Evolutionary conservation across 2,797 vertebrate species (phyloP), one percentile per base, ranked within the genome.

Genomic region (Heliangelus exortis): DNA sequence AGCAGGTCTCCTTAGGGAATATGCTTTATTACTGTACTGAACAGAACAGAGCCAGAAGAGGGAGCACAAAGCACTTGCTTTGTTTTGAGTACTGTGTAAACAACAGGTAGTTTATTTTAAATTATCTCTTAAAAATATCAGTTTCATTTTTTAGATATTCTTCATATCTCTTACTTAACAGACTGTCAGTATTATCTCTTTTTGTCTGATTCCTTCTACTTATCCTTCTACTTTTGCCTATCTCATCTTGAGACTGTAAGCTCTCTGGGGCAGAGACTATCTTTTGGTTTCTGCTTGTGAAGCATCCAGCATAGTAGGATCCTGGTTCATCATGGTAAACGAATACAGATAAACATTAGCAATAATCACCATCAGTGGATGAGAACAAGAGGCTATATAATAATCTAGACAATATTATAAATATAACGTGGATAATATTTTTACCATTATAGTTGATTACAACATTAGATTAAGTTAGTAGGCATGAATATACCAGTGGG

Each of bases 61-160:
- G 92, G 92, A 96, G 89, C 94, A 95, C 91, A 93, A 88, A 92
- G 90, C 93, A 94, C 90, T 95, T 69, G 81, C 63, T 89, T 94
- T 88, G 92, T 88, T 93, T 90, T 66, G 51, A 84, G 66, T 66
- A 55, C 34, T 41, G 1, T 66, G 76, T 92, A 96, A 95, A 92
- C 75, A 96, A 91, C 34, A 87, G 76, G 84, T 90, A 91, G 58
- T 76, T 93, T 53, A 84, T 87, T 88, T 93, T 58, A 80, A 79
- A 94, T 50, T 63, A 69, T 84, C 59, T 75, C 36, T 72, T 82
- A 80, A 79, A 82, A 91, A 65, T 41, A 43, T 53, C 41, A 28
- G 11, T 72, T 85, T 59, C 8, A 50, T 83, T 91, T 93, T 87
- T 69, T 51, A 87, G 59, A 86, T 79, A 54, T 69, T 59, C 19